phyloP scores from a whole-genome alignment of 1,140 invertebrate genomes.

The Achroia grisella region DNA sequence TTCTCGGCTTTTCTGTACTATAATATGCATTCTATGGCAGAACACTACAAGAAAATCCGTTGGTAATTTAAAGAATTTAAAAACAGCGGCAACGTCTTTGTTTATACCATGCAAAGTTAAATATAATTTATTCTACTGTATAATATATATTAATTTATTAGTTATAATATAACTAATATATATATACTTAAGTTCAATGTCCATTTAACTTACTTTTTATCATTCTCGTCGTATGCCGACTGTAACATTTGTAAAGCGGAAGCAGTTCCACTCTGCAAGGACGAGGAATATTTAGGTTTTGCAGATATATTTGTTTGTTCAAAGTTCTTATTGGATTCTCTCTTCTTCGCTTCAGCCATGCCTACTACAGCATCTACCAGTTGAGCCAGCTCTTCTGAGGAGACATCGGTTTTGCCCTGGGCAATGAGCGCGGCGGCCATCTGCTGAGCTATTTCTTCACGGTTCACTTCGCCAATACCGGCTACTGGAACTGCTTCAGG shows the following conservation, averaged over 20 bases:
- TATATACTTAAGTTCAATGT: too few relatives aligned
- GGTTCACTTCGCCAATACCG: constrained; percentile 80
- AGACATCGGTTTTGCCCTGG: constrained; percentile 85
- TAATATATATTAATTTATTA: too few relatives aligned
- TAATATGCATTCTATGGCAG: too few relatives aligned
- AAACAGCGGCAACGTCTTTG: too few relatives aligned
- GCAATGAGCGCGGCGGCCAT: constrained; percentile 83
- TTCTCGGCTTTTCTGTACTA: too few relatives aligned
- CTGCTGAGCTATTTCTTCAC: constrained; percentile 83
- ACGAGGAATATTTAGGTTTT: background rate
- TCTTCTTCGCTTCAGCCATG: constrained; percentile 59
- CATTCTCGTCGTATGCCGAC: constrained; percentile 53
- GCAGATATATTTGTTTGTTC: background rate
- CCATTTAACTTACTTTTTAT: constrained; percentile 36
- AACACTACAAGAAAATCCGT: too few relatives aligned
- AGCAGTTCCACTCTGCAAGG: constrained; percentile 21
- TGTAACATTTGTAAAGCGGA: constrained; percentile 48
- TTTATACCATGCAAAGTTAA: too few relatives aligned
- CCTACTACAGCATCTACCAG: constrained; percentile 83
- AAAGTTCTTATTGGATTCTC: constrained; percentile 28
- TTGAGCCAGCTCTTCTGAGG: constrained; percentile 82
- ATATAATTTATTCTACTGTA: too few relatives aligned
- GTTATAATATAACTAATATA: too few relatives aligned
- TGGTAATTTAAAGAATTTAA: too few relatives aligned
- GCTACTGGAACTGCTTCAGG: constrained; percentile 70